Evolutionary conservation across 1,140 invertebrate genomes (phyloP).

Genomic region (Bombus fervidus): DNA sequence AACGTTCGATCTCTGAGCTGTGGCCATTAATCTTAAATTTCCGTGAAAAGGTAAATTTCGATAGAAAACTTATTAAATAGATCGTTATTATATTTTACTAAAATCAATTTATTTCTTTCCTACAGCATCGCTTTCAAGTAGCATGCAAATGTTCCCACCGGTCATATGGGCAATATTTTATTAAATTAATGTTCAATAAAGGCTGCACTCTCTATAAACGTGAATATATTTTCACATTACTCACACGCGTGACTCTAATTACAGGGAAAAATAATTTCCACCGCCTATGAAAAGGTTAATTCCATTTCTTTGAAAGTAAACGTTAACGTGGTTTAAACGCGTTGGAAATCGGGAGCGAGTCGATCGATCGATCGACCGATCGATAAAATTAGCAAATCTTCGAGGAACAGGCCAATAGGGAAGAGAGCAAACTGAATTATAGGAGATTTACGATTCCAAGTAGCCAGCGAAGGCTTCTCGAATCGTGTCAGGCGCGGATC

Average conservation of each 20-base stretch:
- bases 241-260: background rate
- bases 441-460: constrained; percentile 36
- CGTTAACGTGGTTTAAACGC: background rate
- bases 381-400: background rate
- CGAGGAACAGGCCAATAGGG: constrained; percentile 18
- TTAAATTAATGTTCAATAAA: background rate
- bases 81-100: background rate
- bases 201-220: background rate
- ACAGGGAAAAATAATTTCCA: background rate
- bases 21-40: background rate
- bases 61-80: background rate
- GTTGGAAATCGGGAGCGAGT: background rate
- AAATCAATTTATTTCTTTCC: background rate
- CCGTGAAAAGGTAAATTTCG: background rate
- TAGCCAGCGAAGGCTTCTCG: background rate
- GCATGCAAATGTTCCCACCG: background rate
- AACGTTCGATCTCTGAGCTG: background rate
- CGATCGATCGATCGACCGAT: background rate
- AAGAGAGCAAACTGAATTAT: constrained; percentile 21
- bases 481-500: constrained; percentile 20
- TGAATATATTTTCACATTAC: too few species aligned
- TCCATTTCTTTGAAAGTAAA: background rate
- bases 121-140: background rate
- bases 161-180: background rate
- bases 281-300: background rate